Evolutionary conservation across 2,113 vertebrate genomes (phyloP), one percentile per base, ranked within the genome.

Genomic region (Hypocryptadius cinnamomeus): DNA sequence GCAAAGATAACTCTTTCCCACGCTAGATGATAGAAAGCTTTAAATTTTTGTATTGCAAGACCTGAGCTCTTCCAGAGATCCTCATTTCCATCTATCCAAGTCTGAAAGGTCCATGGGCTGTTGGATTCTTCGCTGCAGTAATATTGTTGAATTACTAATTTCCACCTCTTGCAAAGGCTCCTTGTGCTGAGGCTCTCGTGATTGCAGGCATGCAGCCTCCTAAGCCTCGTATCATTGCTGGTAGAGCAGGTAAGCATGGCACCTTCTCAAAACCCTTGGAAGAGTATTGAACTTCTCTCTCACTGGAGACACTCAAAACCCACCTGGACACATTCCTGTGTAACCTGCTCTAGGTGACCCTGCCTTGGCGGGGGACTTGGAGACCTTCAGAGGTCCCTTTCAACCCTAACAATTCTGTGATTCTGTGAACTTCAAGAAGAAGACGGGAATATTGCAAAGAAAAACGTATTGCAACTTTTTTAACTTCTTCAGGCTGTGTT

Each of bases 211-310:
- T 42, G 18, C n/a, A 76, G 39, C 31, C 39, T 69, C 73, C 39
- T 31, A 31, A 40, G 64, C 4, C 57, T 70, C 5, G 0, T 9
- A 0, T 59, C 13, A 3, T n/a, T 10, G 3, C 28, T 57, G 76
- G 53, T 30, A 23, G 53, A n/a, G 2, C 13, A 23, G 33, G 28
- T n/a, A 57, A 85, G 53, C 35, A 57, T 1, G 1, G 14, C 33
- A 12, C 25, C 42, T 45, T 56, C 47, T 68, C 23, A 23, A 57
- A 68, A 23, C 13, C 31, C 37, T 45, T 47, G 3, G 63, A 40
- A 40, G 9, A 25, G 12, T 27, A 37, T 4, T 31, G 17, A 71
- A 35, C 48, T 64, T n/a, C 40, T 63, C 11, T 30, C 21, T 64
- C 1, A 0, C 56, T 71, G 74, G 24, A 56, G 30, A 31, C 48